Evolutionary conservation across 2,888 invertebrate genomes (phyloP), one percentile per base, ranked within the genome.

Genomic region (Drosophila kanekoi): DNA sequence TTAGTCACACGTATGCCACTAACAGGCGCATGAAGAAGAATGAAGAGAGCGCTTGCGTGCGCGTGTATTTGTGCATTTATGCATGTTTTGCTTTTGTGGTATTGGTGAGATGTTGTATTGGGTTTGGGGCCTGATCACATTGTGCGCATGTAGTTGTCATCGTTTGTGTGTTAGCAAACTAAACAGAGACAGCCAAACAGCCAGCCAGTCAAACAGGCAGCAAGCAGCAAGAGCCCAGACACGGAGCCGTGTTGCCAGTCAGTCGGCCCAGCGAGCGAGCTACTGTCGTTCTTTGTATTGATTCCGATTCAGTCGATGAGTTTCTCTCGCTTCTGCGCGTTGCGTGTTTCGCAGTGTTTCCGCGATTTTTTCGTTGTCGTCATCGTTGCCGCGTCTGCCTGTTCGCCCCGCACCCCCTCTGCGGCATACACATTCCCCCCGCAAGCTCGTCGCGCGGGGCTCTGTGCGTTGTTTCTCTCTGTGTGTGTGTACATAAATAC

Each of bases 311-410:
- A 91, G 90, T 90, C 90, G 88, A 89, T 83, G 80, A 90, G 89
- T 90, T 90, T 90, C 90, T 90, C 90, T 90, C 90, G 91, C 87
- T 90, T 90, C 91, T 90, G 91, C 91, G 90, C 91, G 91, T 91
- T 89, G 87, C 86, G 87, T 86, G 79, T 80, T 89, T 87, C 87
- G 84, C 81, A 84, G 75, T 87, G 84, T 84, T 87, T 87, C 87
- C 85, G 85, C 85, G 89, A 84, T 81, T 84, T 89, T 80, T 81
- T 80, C 77, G 75, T 79, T 87, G 80, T 80, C 87, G 80, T 88
- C 83, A 82, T 86, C 74, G 73, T 84, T 60, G 76, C 61, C 68
- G 65, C 65, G 58, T 69, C 53, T 54, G 49, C 49, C 47, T 35
- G 52, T 13, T 43, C 33, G 14, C 58, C 48, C 45, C 47, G 33